phyloP scores from a whole-genome alignment of 1,140 invertebrate genomes.

The Maniola jurtina region DNA sequence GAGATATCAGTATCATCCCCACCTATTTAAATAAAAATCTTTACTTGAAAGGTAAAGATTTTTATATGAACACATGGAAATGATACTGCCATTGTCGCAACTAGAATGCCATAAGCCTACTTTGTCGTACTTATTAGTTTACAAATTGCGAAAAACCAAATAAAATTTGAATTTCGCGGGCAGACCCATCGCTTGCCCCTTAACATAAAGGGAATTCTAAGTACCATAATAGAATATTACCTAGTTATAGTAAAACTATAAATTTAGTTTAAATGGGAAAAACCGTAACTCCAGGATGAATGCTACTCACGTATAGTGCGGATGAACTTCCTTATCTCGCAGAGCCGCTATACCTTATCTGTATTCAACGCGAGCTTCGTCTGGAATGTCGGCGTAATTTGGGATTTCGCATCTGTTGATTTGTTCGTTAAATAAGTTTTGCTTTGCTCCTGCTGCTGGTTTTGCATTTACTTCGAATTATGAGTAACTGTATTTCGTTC shows the following conservation, averaged over 20 bases:
- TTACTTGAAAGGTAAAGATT: too few relatives aligned
- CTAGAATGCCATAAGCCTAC: too few relatives aligned
- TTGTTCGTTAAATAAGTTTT: constrained; percentile 23
- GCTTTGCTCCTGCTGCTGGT: neutral
- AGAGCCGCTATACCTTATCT: constrained; percentile 40
- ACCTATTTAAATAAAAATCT: too few relatives aligned
- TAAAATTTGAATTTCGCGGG: too few relatives aligned
- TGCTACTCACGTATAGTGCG: constrained; percentile 39
- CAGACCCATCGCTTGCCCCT: too few relatives aligned
- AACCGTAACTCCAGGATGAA: constrained; percentile 31
- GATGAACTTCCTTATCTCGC: constrained; percentile 56
- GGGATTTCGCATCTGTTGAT: constrained; percentile 41
- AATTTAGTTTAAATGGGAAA: constrained; percentile 25
- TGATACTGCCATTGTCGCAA: too few relatives aligned
- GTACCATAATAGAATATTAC: neutral
- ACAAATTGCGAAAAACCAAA: too few relatives aligned
- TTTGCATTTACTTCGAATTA: constrained; percentile 6
- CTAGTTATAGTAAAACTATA: constrained; percentile 11
- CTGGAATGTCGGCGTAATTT: constrained; percentile 49
- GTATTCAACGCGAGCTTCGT: constrained; percentile 39
- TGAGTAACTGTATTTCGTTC: neutral
- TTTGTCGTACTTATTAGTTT: too few relatives aligned
- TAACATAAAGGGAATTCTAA: too few relatives aligned
- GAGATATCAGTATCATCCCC: too few relatives aligned
- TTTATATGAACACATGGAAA: too few relatives aligned